Evolutionary conservation across 92 coral and sea anemone genomes (phyloP).

Genomic region (Galaxea fascicularis): DNA sequence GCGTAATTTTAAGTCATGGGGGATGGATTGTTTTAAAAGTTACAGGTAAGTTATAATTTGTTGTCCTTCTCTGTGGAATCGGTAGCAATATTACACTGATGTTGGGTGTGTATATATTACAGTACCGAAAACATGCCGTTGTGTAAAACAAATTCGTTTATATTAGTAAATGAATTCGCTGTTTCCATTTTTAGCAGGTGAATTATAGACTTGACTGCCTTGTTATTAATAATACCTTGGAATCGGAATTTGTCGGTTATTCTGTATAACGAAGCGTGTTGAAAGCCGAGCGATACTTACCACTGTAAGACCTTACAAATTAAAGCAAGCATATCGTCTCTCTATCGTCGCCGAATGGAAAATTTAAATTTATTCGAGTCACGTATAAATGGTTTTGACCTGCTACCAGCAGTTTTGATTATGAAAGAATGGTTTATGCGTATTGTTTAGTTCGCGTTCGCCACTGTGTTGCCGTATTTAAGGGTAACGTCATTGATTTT

Average conservation of each 20-base stretch:
- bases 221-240: not conserved
- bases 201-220: not conserved
- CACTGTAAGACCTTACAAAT: not conserved
- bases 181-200: slow-evolving; percentile 10
- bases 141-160: slow-evolving; percentile 9
- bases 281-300: not conserved
- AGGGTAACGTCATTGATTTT: not conserved
- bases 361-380: slow-evolving; percentile 4
- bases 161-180: not conserved
- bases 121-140: not conserved
- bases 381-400: not conserved
- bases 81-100: not conserved
- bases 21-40: slow-evolving; percentile 81
- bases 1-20: slow-evolving; percentile 74
- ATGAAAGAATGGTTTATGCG: not conserved
- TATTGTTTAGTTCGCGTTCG: slow-evolving; percentile 6
- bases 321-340: not conserved
- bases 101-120: not conserved
- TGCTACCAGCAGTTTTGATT: slow-evolving; percentile 14
- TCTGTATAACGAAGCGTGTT: not conserved
- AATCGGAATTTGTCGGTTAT: not conserved
- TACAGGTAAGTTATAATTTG: slow-evolving; percentile 66
- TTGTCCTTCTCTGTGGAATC: not conserved
- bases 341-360: not conserved
- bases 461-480: slow-evolving; percentile 24